Conservation (phyloP, 2,113 vertebrate genomes). For the Naja naja region DNA sequence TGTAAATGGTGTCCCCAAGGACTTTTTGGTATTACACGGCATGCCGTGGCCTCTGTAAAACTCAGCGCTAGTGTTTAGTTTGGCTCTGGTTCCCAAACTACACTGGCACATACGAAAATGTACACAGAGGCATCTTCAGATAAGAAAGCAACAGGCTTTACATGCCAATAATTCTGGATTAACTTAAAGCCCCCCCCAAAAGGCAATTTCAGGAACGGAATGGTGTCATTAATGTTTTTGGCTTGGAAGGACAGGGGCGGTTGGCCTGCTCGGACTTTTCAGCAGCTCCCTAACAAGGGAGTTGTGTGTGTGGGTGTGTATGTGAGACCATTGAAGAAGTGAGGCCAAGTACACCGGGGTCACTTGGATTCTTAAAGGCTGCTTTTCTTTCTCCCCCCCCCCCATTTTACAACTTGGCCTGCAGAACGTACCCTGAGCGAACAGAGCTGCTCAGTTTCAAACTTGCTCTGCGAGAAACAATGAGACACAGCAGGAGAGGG, state of each 20-base stretch:
- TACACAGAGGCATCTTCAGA: conserved; percentile 26
- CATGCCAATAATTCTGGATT: conserved; percentile 47
- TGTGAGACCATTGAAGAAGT: conserved; percentile 34
- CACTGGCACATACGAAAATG: conserved; percentile 16
- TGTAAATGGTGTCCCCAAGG: background rate
- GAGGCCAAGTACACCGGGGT: conserved; percentile 50
- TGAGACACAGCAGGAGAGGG: conserved; percentile 33
- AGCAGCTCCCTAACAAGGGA: background rate
- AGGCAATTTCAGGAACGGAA: conserved; percentile 32
- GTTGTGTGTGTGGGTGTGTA: rapidly evolving
- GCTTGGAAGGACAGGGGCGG: conserved; percentile 26
- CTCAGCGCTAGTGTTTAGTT: conserved; percentile 29
- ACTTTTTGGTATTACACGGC: background rate
- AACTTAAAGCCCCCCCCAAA: conserved; percentile 4
- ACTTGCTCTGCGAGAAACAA: conserved; percentile 58
- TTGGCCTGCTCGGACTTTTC: conserved; percentile 13
- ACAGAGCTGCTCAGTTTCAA: conserved; percentile 54
- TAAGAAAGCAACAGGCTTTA: conserved; percentile 49
- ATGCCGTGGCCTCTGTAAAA: conserved; percentile 28
- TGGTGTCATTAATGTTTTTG: background rate
- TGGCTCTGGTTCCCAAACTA: conserved; percentile 55
- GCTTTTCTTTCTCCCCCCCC: background rate
- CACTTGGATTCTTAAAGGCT: conserved; percentile 10
- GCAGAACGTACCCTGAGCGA: conserved; percentile 12
- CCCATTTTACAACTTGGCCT: conserved; percentile 32